Evolutionary conservation across 2,797 vertebrate genomes (phyloP).

Genomic region (Eulemur rubriventer): DNA sequence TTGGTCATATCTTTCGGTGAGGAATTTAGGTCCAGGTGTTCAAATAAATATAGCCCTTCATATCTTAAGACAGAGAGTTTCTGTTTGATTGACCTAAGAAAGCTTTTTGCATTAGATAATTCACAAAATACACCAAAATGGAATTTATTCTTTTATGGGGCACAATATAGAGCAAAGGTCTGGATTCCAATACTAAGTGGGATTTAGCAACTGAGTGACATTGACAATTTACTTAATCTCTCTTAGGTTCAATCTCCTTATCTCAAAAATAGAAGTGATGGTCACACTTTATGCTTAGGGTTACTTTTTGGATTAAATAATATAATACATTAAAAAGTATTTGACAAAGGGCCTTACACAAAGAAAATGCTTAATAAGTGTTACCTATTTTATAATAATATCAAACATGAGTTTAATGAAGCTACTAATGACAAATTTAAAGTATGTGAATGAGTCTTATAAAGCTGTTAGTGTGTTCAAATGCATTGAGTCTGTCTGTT

Average conservation of each 20-base stretch:
- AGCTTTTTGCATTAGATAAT: neutral
- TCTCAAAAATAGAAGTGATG: neutral
- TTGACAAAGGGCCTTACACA: neutral
- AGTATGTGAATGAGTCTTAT: neutral
- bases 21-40: neutral
- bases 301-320: neutral
- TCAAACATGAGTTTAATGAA: neutral
- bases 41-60: conserved; percentile 10
- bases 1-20: neutral
- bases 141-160: neutral
- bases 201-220: neutral
- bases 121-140: neutral
- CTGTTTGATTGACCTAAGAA: neutral
- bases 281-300: neutral
- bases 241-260: neutral
- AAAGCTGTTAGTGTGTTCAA: neutral
- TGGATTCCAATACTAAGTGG: neutral
- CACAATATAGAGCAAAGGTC: neutral
- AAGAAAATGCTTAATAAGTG: conserved; percentile 17
- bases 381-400: neutral
- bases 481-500: neutral
- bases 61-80: neutral
- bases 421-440: neutral
- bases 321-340: neutral
- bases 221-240: neutral